A percentile compares a stretch with the other conserved stretches of the same genome.
Conservation (phyloP, 2,888 invertebrate genomes). For the Drosophila percnosoma region DNA sequence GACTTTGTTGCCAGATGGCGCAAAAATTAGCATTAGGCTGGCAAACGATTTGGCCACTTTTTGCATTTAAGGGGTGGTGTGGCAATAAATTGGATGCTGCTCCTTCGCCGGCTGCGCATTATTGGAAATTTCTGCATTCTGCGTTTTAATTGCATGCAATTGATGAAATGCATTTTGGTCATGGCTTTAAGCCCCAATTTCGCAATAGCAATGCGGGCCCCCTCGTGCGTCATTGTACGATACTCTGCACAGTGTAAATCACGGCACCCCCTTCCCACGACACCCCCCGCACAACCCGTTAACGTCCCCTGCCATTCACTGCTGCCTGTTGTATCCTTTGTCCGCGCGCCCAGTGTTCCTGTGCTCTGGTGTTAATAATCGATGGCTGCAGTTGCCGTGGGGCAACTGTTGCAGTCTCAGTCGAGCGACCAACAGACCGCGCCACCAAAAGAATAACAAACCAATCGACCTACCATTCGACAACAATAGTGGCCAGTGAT, state of each 20-base stretch:
- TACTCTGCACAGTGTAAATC: conserved; percentile 36
- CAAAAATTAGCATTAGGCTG: conserved; percentile 69
- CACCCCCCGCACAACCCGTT: no score
- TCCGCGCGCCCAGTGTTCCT: background rate
- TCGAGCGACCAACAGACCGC: conserved; percentile 1
- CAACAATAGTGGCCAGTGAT: conserved; percentile 55
- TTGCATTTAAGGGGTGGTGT: conserved; percentile 6
- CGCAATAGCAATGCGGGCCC: conserved; percentile 8
- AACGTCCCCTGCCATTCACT: background rate
- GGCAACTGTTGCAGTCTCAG: conserved; percentile 54
- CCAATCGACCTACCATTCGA: background rate
- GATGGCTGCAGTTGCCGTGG: conserved; percentile 59
- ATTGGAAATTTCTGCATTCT: conserved; percentile 70
- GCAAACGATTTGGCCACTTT: conserved; percentile 51
- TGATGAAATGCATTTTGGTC: conserved; percentile 46
- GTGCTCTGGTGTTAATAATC: conserved; percentile 62
- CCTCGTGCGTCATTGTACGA: conserved; percentile 22
- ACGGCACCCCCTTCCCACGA: conserved; percentile 2
- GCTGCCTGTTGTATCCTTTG: conserved; percentile 8
- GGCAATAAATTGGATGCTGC: conserved; percentile 37
- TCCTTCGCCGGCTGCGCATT: conserved; percentile 54
- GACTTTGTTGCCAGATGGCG: conserved; percentile 54
- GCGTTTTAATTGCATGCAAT: conserved; percentile 71
- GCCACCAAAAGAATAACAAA: conserved; percentile 5
- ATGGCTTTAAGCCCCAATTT: conserved; percentile 43